Base-by-base conservation (phyloP, 2,888 invertebrate species). In the Atethmia centrago region DNA sequence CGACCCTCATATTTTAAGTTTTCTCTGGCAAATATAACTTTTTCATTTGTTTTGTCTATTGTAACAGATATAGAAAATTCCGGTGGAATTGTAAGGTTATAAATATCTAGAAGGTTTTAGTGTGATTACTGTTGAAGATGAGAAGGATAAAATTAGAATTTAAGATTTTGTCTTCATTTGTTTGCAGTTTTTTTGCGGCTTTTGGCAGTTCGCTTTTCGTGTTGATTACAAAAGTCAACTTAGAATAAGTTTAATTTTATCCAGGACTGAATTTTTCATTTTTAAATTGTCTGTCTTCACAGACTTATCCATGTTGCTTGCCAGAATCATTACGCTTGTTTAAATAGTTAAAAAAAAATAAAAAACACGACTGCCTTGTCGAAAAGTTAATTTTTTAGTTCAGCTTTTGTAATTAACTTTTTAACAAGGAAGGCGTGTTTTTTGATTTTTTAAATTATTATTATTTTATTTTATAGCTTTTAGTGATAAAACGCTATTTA, bases 1-100 rank as follows among this genome's bases (percentile, higher is more conserved):
- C 51, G 62, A 83, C 85, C 85, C 83, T 85, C 87, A 78, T 87
- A 82, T 85, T 88, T 86, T 79, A 87, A 88, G 84, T 88, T 88
- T 83, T 67, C 80, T 78, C 75, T 55, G 72, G 68, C 64, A 76
- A 63, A 63, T 65, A 72, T 77, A 86, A 86, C 84, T 87, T 87
- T 85, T 86, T 86, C 82, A 85, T 85, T 87, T 84, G 79, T 85
- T 80, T 83, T 77, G 58, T 76, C 62, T 73, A 40, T 62, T 74
- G 31, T 42, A 64, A 59, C 64, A 69, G 55, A 79, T 76, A 78
- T 74, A 78, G 79, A 76, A 81, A 71, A 68, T 76, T 80, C 31
- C 36, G n/a, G 10, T 21, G 59, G 42, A 71, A 69, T 71, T 71
- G 49, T 74, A 31, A 28, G 51, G 64, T 74, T 74, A 36, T 36